A percentile compares a stretch with the other conserved stretches of the same genome.
phyloP scores from a whole-genome alignment of 2,888 invertebrate species.

The Mythimna lalbum region DNA sequence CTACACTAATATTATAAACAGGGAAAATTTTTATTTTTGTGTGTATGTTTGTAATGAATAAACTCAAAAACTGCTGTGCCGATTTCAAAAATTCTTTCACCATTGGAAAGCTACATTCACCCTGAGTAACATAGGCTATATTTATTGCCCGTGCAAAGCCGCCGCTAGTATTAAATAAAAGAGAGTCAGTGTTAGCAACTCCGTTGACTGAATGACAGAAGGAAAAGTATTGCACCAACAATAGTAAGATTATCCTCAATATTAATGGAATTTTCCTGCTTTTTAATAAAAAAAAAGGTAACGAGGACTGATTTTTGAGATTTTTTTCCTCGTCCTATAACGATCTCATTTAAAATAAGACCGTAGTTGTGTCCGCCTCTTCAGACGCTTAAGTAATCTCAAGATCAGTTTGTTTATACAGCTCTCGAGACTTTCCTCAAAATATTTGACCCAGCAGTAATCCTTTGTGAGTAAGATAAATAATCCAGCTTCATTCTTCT shows the following conservation, averaged over 20 bases:
- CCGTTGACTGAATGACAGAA: not conserved
- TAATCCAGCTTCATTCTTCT: conserved; percentile 8
- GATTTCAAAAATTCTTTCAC: no score
- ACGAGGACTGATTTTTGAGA: conserved; percentile 4
- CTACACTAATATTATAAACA: no score
- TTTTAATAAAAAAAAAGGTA: conserved; percentile 16
- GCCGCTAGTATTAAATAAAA: not conserved
- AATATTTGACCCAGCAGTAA: conserved; percentile 1
- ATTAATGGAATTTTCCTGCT: not conserved
- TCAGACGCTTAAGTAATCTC: conserved; percentile 12
- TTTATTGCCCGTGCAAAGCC: no score
- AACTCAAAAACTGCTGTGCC: no score
- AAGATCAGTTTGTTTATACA: conserved; percentile 13
- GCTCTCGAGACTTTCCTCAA: conserved; percentile 9
- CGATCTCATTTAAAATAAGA: conserved; percentile 32
- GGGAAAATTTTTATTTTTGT: no score
- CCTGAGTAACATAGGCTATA: no score
- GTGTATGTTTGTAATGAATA: no score
- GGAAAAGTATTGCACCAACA: not conserved
- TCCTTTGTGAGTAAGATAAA: conserved; percentile 29
- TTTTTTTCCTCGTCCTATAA: conserved; percentile 25
- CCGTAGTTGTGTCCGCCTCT: not conserved
- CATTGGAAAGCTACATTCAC: no score
- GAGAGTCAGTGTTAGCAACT: not conserved
- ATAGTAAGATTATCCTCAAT: not conserved